These are phyloP conservation scores for Gerris lacustris DNA, from an alignment of 2,888 invertebrate genomes.

Conservation along the genomic window DNA sequence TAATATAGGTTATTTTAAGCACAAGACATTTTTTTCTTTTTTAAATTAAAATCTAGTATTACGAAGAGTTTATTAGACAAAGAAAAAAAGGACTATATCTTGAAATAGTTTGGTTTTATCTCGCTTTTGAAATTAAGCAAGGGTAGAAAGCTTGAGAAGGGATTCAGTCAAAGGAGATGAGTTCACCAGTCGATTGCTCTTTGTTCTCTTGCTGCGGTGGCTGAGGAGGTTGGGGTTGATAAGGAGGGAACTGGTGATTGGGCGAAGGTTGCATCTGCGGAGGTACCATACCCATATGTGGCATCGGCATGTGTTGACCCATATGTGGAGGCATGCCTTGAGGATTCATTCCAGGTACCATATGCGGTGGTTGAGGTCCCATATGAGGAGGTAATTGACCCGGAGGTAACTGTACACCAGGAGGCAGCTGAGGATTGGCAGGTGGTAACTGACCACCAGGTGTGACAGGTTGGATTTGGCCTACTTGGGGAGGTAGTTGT, in stretches of 20 bases:
- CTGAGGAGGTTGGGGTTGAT: slow-evolving; percentile 20
- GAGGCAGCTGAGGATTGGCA: not conserved
- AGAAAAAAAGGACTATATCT: too few species aligned
- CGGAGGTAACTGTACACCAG: not conserved
- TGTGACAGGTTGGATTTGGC: slow-evolving; percentile 9
- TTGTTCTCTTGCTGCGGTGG: slow-evolving; percentile 16
- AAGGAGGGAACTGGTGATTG: slow-evolving; percentile 22
- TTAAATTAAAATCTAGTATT: too few species aligned
- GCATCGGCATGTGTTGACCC: slow-evolving; percentile 27
- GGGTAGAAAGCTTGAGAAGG: not conserved
- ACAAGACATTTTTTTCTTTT: too few species aligned
- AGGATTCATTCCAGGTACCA: slow-evolving; percentile 33
- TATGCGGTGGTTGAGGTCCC: slow-evolving; percentile 21
- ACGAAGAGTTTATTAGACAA: too few species aligned
- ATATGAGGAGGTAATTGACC: slow-evolving; percentile 12
- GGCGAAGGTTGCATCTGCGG: slow-evolving; percentile 27
- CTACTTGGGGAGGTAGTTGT: slow-evolving; percentile 7
- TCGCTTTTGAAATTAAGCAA: too few species aligned
- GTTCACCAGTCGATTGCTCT: slow-evolving; percentile 53
- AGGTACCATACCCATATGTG: slow-evolving; percentile 29
- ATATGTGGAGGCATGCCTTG: slow-evolving; percentile 32
- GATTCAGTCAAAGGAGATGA: slow-evolving; percentile 66
- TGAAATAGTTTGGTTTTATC: too few species aligned
- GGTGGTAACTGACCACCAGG: not conserved
- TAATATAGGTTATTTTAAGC: too few species aligned